phyloP scores from a whole-genome alignment of 35 echinoderm and acorn worm genomes.

The Holothuria glaberrima region DNA sequence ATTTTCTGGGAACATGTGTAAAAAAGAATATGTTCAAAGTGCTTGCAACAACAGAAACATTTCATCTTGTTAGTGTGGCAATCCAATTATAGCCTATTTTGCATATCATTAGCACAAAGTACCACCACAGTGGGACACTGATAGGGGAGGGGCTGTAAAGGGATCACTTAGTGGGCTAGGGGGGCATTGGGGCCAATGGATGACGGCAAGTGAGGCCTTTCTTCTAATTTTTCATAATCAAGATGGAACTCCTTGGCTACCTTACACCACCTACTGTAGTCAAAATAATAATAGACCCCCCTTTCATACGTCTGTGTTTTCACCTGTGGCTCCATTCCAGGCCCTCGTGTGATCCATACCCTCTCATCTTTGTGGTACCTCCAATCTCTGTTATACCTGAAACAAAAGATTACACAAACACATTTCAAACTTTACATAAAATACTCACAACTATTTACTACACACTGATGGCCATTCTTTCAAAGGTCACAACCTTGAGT shows the following conservation, averaged over 20 bases:
- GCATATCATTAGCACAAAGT: too few relatives aligned
- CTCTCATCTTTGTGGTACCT: slow-evolving; percentile 99
- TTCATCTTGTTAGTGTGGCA: too few relatives aligned
- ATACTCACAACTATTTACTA: neutral
- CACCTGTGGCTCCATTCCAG: slow-evolving; percentile 96
- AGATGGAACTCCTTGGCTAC: slow-evolving; percentile 98
- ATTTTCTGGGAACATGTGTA: too few relatives aligned
- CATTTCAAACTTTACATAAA: neutral
- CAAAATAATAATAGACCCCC: slow-evolving; percentile 97
- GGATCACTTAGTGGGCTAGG: slow-evolving; percentile 34
- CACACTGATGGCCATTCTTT: neutral
- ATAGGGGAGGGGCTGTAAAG: too few relatives aligned
- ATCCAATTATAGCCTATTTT: too few relatives aligned
- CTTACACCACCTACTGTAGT: slow-evolving; percentile 92
- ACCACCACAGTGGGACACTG: too few relatives aligned
- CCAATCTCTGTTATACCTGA: slow-evolving; percentile 97
- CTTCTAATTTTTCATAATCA: slow-evolving; percentile 99
- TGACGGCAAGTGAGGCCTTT: slow-evolving; percentile 94
- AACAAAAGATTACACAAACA: neutral
- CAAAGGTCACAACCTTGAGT: too few relatives aligned
- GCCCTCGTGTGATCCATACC: slow-evolving; percentile 96
- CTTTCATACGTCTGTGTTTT: slow-evolving; percentile 95
- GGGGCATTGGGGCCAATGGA: slow-evolving; percentile 92
- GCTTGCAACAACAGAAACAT: too few relatives aligned
- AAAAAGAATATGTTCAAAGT: too few relatives aligned